Evolutionary conservation across 2,113 vertebrate species (phyloP).

Genomic region (zebrafish (Danio rerio)): GRCz12tu NC_133182.1:68070501-68071000

Average conservation of each 20-base stretch:
- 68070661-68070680: neutral
- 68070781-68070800: too few relatives aligned
- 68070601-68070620: neutral
- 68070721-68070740: conserved; percentile 9
- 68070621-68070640: neutral
- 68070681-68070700: conserved; percentile 14
- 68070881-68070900: neutral
- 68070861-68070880: neutral
- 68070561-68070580: neutral
- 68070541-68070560: too few relatives aligned
- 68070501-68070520: too few relatives aligned
- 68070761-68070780: conserved; percentile 28
- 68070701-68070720: conserved; percentile 5
- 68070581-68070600: neutral
- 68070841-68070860: conserved; percentile 37
- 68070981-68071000: conserved; percentile 48
- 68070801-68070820: neutral
- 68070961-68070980: conserved; percentile 4
- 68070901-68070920: neutral
- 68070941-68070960: neutral
- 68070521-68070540: too few relatives aligned
- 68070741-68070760: conserved; percentile 19
- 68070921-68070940: neutral
- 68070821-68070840: neutral
- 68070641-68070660: neutral